These are phyloP conservation scores for Xiphophorus birchmanni DNA, from an alignment of 2,797 vertebrate species.

Conservation along the genomic window DNA sequence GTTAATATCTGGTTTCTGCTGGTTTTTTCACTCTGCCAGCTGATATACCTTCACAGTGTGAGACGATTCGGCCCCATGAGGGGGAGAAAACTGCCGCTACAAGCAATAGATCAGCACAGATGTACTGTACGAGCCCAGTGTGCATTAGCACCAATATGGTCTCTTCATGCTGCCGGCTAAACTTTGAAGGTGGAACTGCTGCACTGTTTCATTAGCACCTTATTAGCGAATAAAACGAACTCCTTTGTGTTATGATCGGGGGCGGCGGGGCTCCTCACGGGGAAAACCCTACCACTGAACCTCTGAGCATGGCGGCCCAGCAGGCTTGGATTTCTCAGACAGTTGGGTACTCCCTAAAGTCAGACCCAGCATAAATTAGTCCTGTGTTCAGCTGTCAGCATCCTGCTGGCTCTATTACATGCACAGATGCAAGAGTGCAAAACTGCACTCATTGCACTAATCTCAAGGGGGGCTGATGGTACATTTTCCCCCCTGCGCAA, in stretches of 20 bases:
- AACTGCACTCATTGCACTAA: conserved; percentile 37
- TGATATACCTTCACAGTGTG: conserved; percentile 43
- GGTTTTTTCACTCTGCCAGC: conserved; percentile 45
- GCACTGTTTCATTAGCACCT: conserved; percentile 70
- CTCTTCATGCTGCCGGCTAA: conserved; percentile 50
- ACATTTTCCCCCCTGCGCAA: conserved; percentile 29
- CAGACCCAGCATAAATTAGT: conserved; percentile 76
- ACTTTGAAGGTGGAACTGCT: conserved; percentile 70
- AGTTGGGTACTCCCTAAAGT: conserved; percentile 79
- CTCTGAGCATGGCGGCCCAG: conserved; percentile 75
- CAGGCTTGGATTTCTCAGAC: conserved; percentile 77
- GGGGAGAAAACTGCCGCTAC: conserved; percentile 39
- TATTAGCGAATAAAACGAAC: conserved; percentile 81
- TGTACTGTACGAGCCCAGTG: conserved; percentile 22
- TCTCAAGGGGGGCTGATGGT: conserved; percentile 36
- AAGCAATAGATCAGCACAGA: conserved; percentile 39
- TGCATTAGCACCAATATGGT: conserved; percentile 18
- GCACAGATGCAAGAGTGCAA: conserved; percentile 41
- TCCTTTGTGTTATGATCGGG: conserved; percentile 79
- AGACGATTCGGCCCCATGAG: neutral
- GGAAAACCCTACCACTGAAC: conserved; percentile 75
- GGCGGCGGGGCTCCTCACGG: conserved; percentile 67
- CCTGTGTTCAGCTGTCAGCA: conserved; percentile 75
- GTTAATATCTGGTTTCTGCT: neutral
- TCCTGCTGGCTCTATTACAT: conserved; percentile 67